Base-by-base conservation (phyloP, 2,888 invertebrate species). In the Deilephila elpenor region DNA sequence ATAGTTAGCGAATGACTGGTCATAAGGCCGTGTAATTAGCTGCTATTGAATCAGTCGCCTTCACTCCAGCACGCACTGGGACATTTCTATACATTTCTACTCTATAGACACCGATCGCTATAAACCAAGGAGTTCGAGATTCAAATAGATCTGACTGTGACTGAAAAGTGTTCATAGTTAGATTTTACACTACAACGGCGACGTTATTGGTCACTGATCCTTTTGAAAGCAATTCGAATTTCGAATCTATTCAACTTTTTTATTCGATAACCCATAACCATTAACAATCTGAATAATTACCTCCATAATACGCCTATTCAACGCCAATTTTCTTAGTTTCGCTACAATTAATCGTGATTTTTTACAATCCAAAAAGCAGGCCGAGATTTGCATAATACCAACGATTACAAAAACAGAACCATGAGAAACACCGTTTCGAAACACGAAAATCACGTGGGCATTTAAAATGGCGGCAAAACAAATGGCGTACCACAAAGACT, bases 21-120 rank as follows among this genome's bases (percentile, higher is more conserved):
- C 82, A 85, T 86, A 85, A 82, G 79, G 77, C 74, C 77, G 74
- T 73, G 74, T 80, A 77, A 79, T 80, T 80, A 80, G 75, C 73
- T 64, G 25, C 73, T 76, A 71, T 74, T 80, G 61, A 79, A 79
- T 67, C 67, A 25, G 44, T 67, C 67, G 67, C 44, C 51, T 67
- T 67, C 67, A 67, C 67, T 51, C 44, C 17, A 67, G 44, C 67
- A 67, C 67, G 67, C 51, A 67, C 67, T 67, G 64, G 44, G 44
- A 44, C 20, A 44, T n/a, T 56, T 4, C 5, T 29, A 14, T 29
- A 60, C 25, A 20, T n/a, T 59, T 20, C 25, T 60, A 11, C 5
- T 60, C 25, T 25, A 29, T 60, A 17, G 60, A 29, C 60, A 19
- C n/a, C n/a, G 19, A n/a, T n/a, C n/a, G 7, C n/a, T 56, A 56